A percentile compares a stretch with the other conserved stretches of the same genome.
Conservation (phyloP, 2,797 vertebrate genomes). For the Cynodonichthys magdalenae region DNA sequence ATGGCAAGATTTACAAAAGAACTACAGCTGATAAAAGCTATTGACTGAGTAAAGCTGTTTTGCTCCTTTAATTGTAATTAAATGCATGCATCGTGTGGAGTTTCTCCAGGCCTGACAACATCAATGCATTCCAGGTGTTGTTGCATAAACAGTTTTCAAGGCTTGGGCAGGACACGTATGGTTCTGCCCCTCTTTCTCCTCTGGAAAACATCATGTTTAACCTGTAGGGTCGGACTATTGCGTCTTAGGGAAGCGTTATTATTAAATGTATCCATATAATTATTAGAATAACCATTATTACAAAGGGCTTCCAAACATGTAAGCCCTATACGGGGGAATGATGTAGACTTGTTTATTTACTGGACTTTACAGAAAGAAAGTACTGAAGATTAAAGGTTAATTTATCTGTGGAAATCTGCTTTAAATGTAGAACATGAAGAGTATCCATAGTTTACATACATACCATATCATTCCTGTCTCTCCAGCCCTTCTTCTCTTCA, state of each 20-base stretch:
- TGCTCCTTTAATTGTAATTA: background rate
- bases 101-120: conserved; percentile 60
- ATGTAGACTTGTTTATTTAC: conserved; percentile 60
- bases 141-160: conserved; percentile 49
- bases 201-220: conserved; percentile 42
- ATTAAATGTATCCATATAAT: background rate
- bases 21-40: background rate
- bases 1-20: too few relatives aligned
- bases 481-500: conserved; percentile 60
- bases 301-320: conserved; percentile 32
- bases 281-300: conserved; percentile 34
- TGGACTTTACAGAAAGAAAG: conserved; percentile 30
- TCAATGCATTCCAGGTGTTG: conserved; percentile 21
- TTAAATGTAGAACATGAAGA: background rate
- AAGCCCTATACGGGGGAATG: conserved; percentile 29
- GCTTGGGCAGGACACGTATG: conserved; percentile 52
- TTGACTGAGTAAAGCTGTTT: background rate
- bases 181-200: conserved; percentile 36
- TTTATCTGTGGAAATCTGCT: background rate
- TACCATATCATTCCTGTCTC: conserved; percentile 80
- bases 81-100: conserved; percentile 13
- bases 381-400: conserved; percentile 31
- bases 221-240: conserved; percentile 8
- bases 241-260: background rate
- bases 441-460: conserved; percentile 67